phyloP scores from a whole-genome alignment of 2,113 vertebrate species.

The Hymenochirus boettgeri region DNA sequence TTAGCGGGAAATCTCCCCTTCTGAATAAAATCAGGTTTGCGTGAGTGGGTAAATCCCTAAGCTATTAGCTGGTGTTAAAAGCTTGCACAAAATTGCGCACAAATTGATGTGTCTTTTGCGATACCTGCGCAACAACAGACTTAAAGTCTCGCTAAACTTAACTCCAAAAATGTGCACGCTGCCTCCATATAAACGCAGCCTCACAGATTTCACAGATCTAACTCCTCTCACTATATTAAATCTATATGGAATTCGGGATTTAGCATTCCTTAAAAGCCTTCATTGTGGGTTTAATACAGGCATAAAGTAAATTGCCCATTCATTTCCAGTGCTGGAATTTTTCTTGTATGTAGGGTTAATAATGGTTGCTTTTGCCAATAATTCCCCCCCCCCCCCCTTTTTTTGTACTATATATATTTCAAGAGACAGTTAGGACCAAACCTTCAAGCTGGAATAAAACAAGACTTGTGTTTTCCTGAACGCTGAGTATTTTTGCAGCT shows the following conservation, averaged over 20 bases:
- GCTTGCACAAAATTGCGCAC: too few relatives aligned
- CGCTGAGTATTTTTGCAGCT: conserved; percentile 41
- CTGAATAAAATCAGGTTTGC: too few relatives aligned
- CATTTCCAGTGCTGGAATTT: conserved; percentile 28
- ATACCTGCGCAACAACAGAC: too few relatives aligned
- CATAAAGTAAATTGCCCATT: conserved; percentile 28
- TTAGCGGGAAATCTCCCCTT: too few relatives aligned
- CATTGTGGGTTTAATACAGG: conserved; percentile 26
- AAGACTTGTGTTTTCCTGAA: conserved; percentile 35
- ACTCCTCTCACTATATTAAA: too few relatives aligned
- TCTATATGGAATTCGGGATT: not conserved
- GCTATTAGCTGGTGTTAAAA: too few relatives aligned
- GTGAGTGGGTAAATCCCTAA: too few relatives aligned
- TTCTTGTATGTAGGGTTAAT: conserved; percentile 29
- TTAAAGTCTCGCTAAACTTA: too few relatives aligned
- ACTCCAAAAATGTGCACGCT: too few relatives aligned
- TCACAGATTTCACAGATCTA: too few relatives aligned
- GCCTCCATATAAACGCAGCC: too few relatives aligned
- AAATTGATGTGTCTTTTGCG: too few relatives aligned
- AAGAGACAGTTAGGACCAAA: conserved; percentile 24
- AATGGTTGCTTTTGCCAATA: conserved; percentile 26
- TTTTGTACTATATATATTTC: conserved; percentile 35
- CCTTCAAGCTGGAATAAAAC: conserved; percentile 31
- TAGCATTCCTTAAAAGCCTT: conserved; percentile 9
- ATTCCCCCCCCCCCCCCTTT: conserved; percentile 26